Evolutionary conservation across 2,113 vertebrate genomes (phyloP), one percentile per base, ranked within the genome.

Genomic region (Elanoides forficatus): DNA sequence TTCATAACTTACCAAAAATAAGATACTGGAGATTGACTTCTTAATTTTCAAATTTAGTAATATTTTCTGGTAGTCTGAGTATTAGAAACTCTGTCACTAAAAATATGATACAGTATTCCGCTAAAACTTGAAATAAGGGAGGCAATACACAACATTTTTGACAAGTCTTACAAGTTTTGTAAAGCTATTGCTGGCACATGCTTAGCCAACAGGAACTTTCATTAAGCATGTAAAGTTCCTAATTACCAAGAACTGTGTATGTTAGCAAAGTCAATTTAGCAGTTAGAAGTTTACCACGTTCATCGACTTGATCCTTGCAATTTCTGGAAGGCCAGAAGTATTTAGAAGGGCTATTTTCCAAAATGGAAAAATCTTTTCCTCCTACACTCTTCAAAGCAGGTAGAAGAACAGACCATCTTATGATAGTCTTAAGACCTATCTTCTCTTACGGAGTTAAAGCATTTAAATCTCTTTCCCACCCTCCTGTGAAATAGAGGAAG

Each of bases 1-100:
- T 66, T 93, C 76, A 9, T 48, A 93, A 87, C 76, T 75, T 87
- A 72, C 56, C 70, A 91, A 95, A 95, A 97, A 70, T 65, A 87
- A 92, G 67, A 81, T 42, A 34, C 47, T 80, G 38, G n/a, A 76
- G 30, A 45, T 20, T 56, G 82, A 88, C 29, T 86, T 84, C 76
- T 74, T 71, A 47, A 59, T 93, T 90, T 74, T 91, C 58, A 87
- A 40, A 56, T 36, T 63, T 29, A 85, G 58, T 25, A 81, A 30
- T 40, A 52, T 79, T 79, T 95, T 66, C 86, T 80, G 62, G 45
- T 58, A 75, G 38, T 36, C 9, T 58, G 27, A 87, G 5, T 18
- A 71, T 63, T 56, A 93, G 34, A 85, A 93, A 80, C 43, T 58
- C 40, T 12, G 2, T 14, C 50, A 65, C 53, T 73, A 80, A 90